Conservation (phyloP, 2,797 vertebrate species). For the Jordanella pulchra region DNA sequence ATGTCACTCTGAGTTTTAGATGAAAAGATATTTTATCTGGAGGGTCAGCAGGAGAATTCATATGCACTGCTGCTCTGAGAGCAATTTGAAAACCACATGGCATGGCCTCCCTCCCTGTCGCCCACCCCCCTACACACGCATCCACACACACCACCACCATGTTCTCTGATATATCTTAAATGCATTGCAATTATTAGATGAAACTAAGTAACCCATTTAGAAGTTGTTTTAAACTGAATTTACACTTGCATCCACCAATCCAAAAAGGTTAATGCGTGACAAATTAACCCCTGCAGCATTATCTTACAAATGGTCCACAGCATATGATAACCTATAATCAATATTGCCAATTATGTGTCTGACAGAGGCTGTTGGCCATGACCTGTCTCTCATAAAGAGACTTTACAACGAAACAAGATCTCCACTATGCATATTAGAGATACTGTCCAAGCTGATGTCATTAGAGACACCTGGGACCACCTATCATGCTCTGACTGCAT, state of each 20-base stretch:
- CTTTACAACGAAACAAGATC: conserved; percentile 83
- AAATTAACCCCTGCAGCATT: conserved; percentile 85
- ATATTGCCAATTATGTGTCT: conserved; percentile 86
- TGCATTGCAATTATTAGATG: conserved; percentile 70
- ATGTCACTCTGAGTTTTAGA: conserved; percentile 68
- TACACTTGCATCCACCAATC: conserved; percentile 70
- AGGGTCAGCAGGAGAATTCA: conserved; percentile 53
- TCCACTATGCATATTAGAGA: conserved; percentile 72
- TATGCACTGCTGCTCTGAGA: conserved; percentile 40
- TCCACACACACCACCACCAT: neutral
- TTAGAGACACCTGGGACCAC: conserved; percentile 83
- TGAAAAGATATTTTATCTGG: conserved; percentile 56
- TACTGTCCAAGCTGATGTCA: conserved; percentile 80
- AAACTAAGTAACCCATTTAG: conserved; percentile 69
- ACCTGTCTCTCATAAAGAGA: conserved; percentile 80
- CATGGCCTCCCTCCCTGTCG: conserved; percentile 23
- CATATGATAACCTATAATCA: conserved; percentile 89
- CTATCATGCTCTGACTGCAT: conserved; percentile 66
- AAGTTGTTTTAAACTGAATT: conserved; percentile 84
- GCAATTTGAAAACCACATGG: conserved; percentile 36
- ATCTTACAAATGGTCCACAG: conserved; percentile 84
- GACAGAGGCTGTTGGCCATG: conserved; percentile 78
- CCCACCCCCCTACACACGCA: neutral
- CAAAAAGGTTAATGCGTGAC: conserved; percentile 84
- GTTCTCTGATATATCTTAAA: conserved; percentile 66